phyloP scores from a whole-genome alignment of 2,113 vertebrate genomes.

The Pelecanoides urinatrix region DNA sequence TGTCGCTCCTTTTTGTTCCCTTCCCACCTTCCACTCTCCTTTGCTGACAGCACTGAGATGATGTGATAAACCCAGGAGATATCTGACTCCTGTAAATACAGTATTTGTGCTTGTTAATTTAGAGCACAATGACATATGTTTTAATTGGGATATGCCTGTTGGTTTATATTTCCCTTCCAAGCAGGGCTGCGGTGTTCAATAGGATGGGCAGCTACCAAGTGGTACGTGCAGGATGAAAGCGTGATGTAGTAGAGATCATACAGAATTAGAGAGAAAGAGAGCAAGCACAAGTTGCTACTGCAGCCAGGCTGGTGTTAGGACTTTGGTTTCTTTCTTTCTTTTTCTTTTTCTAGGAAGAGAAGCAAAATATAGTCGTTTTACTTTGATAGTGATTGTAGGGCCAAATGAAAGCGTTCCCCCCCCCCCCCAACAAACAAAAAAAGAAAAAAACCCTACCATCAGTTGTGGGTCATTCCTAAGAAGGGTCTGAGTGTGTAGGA shows the following conservation, averaged over 20 bases:
- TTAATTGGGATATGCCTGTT: background rate
- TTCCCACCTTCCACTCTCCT: background rate
- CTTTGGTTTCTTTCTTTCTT: background rate
- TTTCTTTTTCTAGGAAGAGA: background rate
- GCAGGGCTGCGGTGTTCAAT: background rate
- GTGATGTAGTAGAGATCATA: background rate
- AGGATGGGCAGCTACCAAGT: background rate
- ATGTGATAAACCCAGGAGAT: background rate
- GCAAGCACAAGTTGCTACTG: background rate
- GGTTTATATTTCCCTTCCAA: background rate
- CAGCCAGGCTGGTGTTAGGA: background rate
- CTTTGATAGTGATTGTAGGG: background rate
- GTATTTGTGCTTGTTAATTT: background rate
- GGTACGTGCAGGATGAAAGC: background rate
- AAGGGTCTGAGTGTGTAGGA: background rate
- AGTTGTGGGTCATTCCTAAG: background rate
- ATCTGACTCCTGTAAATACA: background rate
- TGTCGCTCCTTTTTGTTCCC: background rate
- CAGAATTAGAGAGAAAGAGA: background rate
- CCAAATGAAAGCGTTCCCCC: background rate
- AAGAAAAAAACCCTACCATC: accelerated
- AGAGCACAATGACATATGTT: background rate
- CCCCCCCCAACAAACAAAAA: no score
- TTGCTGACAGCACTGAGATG: background rate
- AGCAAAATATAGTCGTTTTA: background rate